phyloP scores from a whole-genome alignment of 2,113 vertebrate species.

The Mola mola region DNA sequence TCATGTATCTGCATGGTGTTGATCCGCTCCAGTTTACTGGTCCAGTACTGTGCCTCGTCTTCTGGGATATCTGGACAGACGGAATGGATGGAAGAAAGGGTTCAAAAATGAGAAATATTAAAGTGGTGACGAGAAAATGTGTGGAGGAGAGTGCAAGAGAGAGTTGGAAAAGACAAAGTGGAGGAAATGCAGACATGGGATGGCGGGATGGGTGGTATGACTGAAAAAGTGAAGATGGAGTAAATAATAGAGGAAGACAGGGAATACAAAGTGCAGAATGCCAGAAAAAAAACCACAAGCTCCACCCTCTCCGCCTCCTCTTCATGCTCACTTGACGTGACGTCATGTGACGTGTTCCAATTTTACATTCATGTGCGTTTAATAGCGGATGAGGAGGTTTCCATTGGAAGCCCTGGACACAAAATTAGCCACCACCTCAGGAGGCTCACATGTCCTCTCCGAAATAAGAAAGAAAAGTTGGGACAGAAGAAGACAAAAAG shows the following conservation, averaged over 20 bases:
- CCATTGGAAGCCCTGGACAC: slow-evolving; percentile 27
- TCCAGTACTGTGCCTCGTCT: slow-evolving; percentile 96
- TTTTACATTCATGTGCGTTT: slow-evolving; percentile 51
- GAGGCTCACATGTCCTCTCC: background rate
- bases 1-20: slow-evolving; percentile 87
- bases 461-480: background rate
- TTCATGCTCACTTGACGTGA: background rate
- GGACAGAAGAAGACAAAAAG: background rate
- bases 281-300: slow-evolving; percentile 4
- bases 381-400: slow-evolving; percentile 30
- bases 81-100: background rate
- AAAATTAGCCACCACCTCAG: background rate
- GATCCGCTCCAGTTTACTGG: slow-evolving; percentile 90
- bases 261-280: slow-evolving; percentile 1
- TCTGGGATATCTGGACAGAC: slow-evolving; percentile 91
- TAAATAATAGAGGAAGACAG: slow-evolving; percentile 6
- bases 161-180: background rate
- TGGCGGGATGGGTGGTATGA: background rate
- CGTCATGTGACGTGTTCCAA: slow-evolving; percentile 13
- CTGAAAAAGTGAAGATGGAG: background rate
- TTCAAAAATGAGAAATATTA: background rate
- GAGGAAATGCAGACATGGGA: background rate
- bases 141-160: background rate
- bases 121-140: background rate
- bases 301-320: slow-evolving; percentile 29